Evolutionary conservation across 2,113 vertebrate species (phyloP), one percentile per base, ranked within the genome.

Genomic region (Parus major): DNA sequence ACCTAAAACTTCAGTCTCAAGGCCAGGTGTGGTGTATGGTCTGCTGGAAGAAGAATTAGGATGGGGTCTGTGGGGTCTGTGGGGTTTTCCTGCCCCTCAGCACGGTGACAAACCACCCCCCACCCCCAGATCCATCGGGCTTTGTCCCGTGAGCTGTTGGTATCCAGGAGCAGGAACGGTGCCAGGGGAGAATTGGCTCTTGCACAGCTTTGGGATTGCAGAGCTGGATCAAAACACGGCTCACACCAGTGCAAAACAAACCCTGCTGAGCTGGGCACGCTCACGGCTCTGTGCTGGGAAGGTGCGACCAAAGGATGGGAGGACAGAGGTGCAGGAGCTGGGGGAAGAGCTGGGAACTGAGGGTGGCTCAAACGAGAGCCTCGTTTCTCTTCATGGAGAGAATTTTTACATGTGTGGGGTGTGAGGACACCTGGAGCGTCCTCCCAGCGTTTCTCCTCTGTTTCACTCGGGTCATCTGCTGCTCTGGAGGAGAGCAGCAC

Each of bases 111-210:
- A 36, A 7, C 16, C 44, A 0, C 11, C 52, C 39, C 27, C 0
- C 10, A 28, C 27, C 1, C 56, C 31, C 3, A 0, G 25, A 11
- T 28, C 11, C 4, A 0, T 3, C 3, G 0, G 35, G 46, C 12
- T 69, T 15, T 5, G 4, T 63, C 77, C 85, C 13, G 0, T 1
- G 85, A 46, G 77, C 72, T 33, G 24, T 31, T 11, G 35, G 64
- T 23, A 4, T 39, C 64, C 88, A 8, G 84, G 75, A 82, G 70
- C 2, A 52, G 77, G 71, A 76, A 1, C 5, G 4, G 3, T 28
- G 78, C 85, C 88, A 87, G 82, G 3, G n/a, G 15, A 52, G 60
- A 31, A 61, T 65, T 36, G 76, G 82, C 73, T 92, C 69, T 42
- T 86, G 31, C 57, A 16, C 28, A 0, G 42, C 29, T 80, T 39